Evolutionary conservation across 2,113 vertebrate species (phyloP), one percentile per base, ranked within the genome.

Genomic region (Silurus glanis): DNA sequence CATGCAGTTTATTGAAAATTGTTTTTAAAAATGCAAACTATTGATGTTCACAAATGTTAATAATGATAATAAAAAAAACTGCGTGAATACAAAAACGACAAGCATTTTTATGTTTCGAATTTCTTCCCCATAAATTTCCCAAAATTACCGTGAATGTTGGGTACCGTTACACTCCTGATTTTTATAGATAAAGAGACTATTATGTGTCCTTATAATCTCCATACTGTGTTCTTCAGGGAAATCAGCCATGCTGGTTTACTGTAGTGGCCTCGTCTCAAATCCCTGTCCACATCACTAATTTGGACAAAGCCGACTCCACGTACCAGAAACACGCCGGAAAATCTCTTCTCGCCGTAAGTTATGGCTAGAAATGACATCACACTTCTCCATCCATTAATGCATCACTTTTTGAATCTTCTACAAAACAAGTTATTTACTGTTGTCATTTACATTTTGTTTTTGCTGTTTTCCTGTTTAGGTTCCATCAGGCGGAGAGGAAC

Each of bases 171-270:
- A 37, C 37, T 37, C 37, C 37, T 37, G 37, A 37, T 37, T 37
- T 37, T 37, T 37, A 37, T 37, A 37, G 37, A 37, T 37, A 37
- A 37, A 37, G 2, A 37, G 37, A 37, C 37, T 58, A 16, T 3
- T 14, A 4, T 17, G 4, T 58, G 56, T 58, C 14, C 12, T 66
- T 8, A 66, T 45, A 76, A 55, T 25, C 47, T 76, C 16, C 25
- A 37, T 45, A 12, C 28, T 17, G 13, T 53, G 10, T 49, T 76
- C 56, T 25, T 56, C 90, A 99, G 98, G 98, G 97, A 28, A 89
- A 91, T 79, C 92, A 89, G 10, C 88, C 96, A 9, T 96, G 95
- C 90, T 99, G 97, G 97, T 97, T 99, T 88, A 96, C 97, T 5
- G 95, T 99, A 0, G 16, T 99, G 87, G 96, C 95, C 37, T 98